Base-by-base conservation (phyloP, 53 echinoderm and acorn worm genomes). In the Henricia sp. region DNA sequence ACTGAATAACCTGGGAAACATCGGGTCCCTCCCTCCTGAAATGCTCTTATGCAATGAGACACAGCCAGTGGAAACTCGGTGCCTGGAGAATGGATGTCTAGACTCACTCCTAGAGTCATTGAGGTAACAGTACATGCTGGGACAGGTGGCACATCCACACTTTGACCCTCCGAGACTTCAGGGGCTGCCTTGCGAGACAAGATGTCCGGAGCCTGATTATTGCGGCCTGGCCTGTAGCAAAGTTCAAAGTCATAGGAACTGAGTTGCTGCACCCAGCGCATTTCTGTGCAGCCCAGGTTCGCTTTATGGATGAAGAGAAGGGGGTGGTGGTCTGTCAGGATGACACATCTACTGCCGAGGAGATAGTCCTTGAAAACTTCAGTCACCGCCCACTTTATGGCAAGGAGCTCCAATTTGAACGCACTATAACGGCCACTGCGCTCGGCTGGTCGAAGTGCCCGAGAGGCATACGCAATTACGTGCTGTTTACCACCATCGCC, bases 351-450 rank as follows among this genome's bases (percentile, higher is more conserved):
- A 14, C 66, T 19, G 1, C 68, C 67, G 0, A 86, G 21, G 4
- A 76, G 68, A 21, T 76, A 86, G 32, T 86, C 86, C 32, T 77
- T 86, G 41, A 86, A 86, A 1, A 54, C 70, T 3, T 84, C 84
- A 0, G 71, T 38, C 23, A 84, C 55, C 1, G 84, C 84, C 84
- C 86, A 76, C 32, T 86, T 76, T 3, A 77, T 23, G 3, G 67
- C 86, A 0, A 86, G 67, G 0, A 86, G 40, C 27, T 86, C 86
- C 2, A 86, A 56, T 43, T 76, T 86, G 40, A 76, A 76, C 3
- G 77, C 53, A 51, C 76, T 76, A 53, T 86, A 86, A 12, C 59
- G 78, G 9, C 52, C 80, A 58, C 63, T 90, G n/a, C 60, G 67
- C 50, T 87, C 87, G 11, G 85, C 37, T 0, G 60, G 80, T 25